Evolutionary conservation across 2,888 invertebrate species (phyloP), one percentile per base, ranked within the genome.

Genomic region (Eupelmus urozonus): DNA sequence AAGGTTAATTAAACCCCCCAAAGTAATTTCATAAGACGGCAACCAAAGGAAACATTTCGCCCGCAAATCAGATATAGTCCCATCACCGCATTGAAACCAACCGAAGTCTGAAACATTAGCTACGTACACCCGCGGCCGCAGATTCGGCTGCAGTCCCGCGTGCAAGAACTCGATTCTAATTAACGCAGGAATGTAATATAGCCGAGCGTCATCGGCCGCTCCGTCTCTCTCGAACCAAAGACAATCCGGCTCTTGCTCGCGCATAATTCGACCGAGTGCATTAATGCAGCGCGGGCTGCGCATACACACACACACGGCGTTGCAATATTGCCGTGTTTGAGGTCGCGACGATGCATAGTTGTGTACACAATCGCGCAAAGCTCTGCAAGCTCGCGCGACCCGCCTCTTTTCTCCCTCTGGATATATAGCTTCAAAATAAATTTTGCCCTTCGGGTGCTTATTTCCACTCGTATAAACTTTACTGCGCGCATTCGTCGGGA

Each of bases 221-320:
- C n/a, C n/a, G n/a, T n/a, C n/a, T 34, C n/a, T 11, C 57, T 13
- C 42, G 18, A 69, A 57, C 57, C 69, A 69, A 69, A 69, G 69
- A 69, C 69, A 69, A 66, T 66, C 18, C 34, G 18, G 27, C 45
- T 45, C 13, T 18, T n/a, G 62, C 62, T n/a, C n/a, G 42, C 62
- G 42, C 45, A 59, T 59, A 70, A 70, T 59, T 70, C 59, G 70
- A 59, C 27, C 69, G 18, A 70, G 59, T 59, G 59, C 45, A 70
- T 45, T 70, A 59, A 59, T 59, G 59, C 57, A 18, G 3, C 25
- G 34, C 11, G 29, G n/a, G 3, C 18, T 45, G 45, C n/a, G 45
- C 42, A 40, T 23, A 55, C 40, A 53, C 55, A 18, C 13, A 18
- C 20, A 20, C 23, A 29, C 18, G 51, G n/a, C 18, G 34, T 34